Evolutionary conservation across 2,888 invertebrate genomes (phyloP).

Genomic region (Cosmia pyralina): DNA sequence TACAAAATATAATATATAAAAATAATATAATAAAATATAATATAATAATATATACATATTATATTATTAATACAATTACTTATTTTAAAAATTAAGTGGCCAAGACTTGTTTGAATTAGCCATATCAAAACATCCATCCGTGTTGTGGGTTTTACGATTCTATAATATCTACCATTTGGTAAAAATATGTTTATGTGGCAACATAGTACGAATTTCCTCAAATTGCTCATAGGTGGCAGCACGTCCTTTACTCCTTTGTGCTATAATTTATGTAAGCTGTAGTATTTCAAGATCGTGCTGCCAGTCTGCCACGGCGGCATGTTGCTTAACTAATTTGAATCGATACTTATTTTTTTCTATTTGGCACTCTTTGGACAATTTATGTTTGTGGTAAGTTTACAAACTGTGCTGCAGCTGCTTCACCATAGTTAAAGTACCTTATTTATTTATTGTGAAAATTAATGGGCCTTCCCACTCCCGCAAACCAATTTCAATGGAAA

Average conservation of each 20-base stretch:
- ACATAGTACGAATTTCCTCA: constrained; percentile 27
- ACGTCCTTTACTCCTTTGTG: constrained; percentile 42
- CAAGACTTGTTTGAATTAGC: no score
- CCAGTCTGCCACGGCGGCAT: constrained; percentile 51
- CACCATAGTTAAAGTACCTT: neutral
- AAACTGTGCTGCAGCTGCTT: constrained; percentile 1
- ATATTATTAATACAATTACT: no score
- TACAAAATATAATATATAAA: no score
- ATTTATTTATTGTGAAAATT: neutral
- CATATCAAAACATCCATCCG: neutral
- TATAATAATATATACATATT: no score
- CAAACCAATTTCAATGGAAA: constrained; percentile 1
- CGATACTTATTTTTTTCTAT: constrained; percentile 44
- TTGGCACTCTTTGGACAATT: constrained; percentile 4
- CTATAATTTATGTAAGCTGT: constrained; percentile 19
- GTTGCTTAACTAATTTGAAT: constrained; percentile 64
- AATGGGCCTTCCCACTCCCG: neutral
- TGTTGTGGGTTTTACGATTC: neutral
- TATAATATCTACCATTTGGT: constrained; percentile 45
- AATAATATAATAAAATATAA: no score
- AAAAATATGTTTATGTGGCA: constrained; percentile 27
- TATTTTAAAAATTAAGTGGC: no score
- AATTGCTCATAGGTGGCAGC: constrained; percentile 56
- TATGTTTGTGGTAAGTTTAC: constrained; percentile 7
- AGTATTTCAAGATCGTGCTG: constrained; percentile 56